Conservation (phyloP, 2,113 vertebrate species). For the Caloenas nicobarica region DNA sequence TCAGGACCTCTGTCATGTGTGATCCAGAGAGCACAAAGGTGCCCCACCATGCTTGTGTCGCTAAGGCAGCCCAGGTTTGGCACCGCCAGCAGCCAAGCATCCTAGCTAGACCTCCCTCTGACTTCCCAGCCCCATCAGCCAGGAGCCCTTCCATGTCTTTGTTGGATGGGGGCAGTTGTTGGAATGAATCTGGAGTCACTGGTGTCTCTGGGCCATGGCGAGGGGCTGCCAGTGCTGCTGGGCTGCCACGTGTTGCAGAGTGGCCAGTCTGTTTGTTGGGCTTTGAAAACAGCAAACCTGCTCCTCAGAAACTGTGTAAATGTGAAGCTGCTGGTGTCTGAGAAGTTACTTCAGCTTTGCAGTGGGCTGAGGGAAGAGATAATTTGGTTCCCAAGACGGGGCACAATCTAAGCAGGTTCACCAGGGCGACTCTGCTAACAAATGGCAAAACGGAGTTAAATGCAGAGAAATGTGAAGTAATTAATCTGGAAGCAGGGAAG, state of each 20-base stretch:
- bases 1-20: background rate
- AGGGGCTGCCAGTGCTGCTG: background rate
- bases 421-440: background rate
- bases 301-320: background rate
- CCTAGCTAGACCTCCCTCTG: background rate
- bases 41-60: background rate
- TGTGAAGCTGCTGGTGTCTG: background rate
- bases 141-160: background rate
- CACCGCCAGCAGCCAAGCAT: background rate
- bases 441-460: background rate
- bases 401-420: background rate
- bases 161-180: background rate
- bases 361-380: background rate
- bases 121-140: background rate
- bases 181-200: background rate
- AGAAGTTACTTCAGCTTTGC: background rate
- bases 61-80: background rate
- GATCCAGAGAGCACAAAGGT: constrained; percentile 33
- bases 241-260: background rate
- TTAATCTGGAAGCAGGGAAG: background rate
- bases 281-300: background rate
- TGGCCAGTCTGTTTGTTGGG: background rate
- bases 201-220: background rate
- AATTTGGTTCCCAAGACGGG: background rate
- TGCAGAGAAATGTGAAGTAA: background rate